phyloP scores from a whole-genome alignment of 2,797 vertebrate species.

The Fundulus diaphanus region DNA sequence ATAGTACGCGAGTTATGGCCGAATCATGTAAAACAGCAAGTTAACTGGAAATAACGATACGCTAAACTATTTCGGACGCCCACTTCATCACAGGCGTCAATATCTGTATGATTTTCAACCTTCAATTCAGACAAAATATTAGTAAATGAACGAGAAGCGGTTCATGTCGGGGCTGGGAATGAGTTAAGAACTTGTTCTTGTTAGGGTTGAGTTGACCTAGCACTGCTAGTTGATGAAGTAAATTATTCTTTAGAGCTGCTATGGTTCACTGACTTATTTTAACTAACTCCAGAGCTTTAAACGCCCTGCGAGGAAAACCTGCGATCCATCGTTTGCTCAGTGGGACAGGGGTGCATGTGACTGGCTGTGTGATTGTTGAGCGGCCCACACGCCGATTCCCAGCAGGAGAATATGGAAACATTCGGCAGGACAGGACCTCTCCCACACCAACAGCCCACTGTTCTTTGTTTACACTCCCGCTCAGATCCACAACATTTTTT shows the following conservation, averaged over 20 bases:
- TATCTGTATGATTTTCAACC: no score
- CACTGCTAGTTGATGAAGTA: neutral
- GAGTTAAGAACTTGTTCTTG: neutral
- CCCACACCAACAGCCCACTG: slow-evolving; percentile 6
- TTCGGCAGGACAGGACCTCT: slow-evolving; percentile 4
- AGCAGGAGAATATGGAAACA: slow-evolving; percentile 6
- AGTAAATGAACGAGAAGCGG: no score
- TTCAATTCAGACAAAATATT: no score
- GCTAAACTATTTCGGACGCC: no score
- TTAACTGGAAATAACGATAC: no score
- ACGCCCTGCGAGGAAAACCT: neutral
- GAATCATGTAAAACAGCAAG: no score
- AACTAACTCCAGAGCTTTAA: neutral
- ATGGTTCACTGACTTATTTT: neutral
- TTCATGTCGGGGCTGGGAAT: no score
- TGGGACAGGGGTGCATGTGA: neutral
- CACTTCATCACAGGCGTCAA: no score
- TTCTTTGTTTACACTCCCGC: neutral
- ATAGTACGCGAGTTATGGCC: no score
- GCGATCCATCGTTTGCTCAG: neutral
- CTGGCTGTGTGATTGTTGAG: slow-evolving; percentile 23
- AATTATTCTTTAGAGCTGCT: neutral
- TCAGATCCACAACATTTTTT: neutral
- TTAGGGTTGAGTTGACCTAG: neutral
- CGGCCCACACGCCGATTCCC: slow-evolving; percentile 8